Evolutionary conservation across 1,140 invertebrate genomes (phyloP).

Genomic region (Apis cerana): DNA sequence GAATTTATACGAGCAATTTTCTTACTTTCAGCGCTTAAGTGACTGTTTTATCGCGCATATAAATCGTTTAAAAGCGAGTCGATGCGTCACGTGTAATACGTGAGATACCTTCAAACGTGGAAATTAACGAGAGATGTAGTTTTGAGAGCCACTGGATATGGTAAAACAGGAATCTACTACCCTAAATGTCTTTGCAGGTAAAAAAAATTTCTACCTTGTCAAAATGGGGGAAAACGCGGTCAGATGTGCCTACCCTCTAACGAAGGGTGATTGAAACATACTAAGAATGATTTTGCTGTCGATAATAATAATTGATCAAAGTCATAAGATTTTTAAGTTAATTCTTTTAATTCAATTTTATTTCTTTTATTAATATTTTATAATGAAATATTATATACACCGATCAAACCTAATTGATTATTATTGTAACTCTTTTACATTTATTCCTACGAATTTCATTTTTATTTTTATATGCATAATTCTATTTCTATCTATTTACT

Average conservation of each 20-base stretch:
- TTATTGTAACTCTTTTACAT: neutral
- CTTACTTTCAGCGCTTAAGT: slow-evolving; percentile 37
- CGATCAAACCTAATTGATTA: neutral
- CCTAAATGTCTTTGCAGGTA: neutral
- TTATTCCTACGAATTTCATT: neutral
- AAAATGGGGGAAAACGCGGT: neutral
- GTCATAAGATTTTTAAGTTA: neutral
- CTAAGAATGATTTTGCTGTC: slow-evolving; percentile 17
- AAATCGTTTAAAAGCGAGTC: slow-evolving; percentile 71
- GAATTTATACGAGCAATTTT: slow-evolving; percentile 69
- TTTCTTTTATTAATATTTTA: neutral
- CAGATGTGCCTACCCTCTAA: slow-evolving; percentile 30
- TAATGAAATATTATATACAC: too few species aligned
- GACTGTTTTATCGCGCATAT: slow-evolving; percentile 64
- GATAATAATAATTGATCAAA: slow-evolving; percentile 45
- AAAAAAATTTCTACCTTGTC: slow-evolving; percentile 18
- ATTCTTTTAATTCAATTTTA: neutral
- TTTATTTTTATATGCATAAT: neutral
- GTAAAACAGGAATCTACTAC: slow-evolving; percentile 51
- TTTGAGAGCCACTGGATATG: slow-evolving; percentile 69
- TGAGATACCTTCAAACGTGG: slow-evolving; percentile 67
- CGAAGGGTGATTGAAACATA: slow-evolving; percentile 39
- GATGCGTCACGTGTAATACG: slow-evolving; percentile 64
- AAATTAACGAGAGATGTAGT: slow-evolving; percentile 48
- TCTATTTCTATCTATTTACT: too few species aligned